Evolutionary conservation across 1,140 invertebrate species (phyloP), one percentile per base, ranked within the genome.

Genomic region (Scaptomyza pallida): DNA sequence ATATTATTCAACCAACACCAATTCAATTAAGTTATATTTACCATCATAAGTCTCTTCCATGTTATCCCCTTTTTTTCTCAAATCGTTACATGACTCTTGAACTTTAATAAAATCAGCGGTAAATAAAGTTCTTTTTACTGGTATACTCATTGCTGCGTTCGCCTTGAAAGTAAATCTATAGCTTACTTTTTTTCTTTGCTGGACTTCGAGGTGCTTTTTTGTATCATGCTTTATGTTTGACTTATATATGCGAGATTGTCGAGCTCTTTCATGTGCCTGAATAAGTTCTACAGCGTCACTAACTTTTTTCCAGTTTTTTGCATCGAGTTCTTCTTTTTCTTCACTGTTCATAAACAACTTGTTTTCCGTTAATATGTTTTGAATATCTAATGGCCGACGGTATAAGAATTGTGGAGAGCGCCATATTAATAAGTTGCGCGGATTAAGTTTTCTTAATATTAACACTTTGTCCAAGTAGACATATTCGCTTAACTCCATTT

Each of bases 381-480:
- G 74, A 33, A 80, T 59, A 35, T 90, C 82, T 21, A 76, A 35
- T 4, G 90, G 89, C 6, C 91, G 72, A 10, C 75, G 73, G 43
- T 76, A 81, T 4, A 89, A 37, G 33, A 90, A 91, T 43, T 90
- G 82, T 5, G 79, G 77, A 0, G 91, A 91, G 35, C 83, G 80
- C 68, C 92, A 77, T 57, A 93, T 91, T 63, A 93, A 86, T 13
- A 93, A 61, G 69, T 92, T 90, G n/a, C 90, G 71, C 0, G 94
- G 94, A 35, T 93, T 93, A 1, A 95, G 71, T 72, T 94, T 94
- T 47, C 94, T 77, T 67, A 94, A 93, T 54, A 94, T 92, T 15
- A 95, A 73, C 5, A 93, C 90, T 57, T 94, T 93, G 76, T 95
- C 94, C 64, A 94, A 92, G 68, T 94, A 95, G 37, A 94, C 92